Evolutionary conservation across 2,113 vertebrate genomes (phyloP).

Genomic region (Bettongia penicillata): DNA sequence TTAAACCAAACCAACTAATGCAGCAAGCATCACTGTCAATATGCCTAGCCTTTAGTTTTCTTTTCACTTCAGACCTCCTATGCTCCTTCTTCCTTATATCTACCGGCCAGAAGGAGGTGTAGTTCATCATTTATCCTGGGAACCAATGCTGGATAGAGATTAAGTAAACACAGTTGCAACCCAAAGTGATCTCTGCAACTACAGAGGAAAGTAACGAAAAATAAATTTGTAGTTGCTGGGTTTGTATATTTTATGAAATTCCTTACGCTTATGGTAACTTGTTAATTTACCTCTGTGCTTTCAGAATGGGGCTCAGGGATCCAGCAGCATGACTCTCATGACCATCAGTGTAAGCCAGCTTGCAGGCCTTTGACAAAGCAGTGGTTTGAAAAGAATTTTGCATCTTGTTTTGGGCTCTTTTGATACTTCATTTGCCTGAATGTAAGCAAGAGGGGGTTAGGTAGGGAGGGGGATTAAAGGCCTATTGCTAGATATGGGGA

Average conservation of each 20-base stretch:
- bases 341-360: not conserved
- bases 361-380: not conserved
- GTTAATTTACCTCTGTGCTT: not conserved
- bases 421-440: constrained; percentile 9
- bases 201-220: not conserved
- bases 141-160: not conserved
- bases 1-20: not conserved
- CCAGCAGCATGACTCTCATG: not conserved
- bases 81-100: not conserved
- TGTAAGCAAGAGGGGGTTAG: not conserved
- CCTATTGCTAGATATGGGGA: not conserved
- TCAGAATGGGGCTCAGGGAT: not conserved
- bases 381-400: not conserved
- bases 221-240: not conserved
- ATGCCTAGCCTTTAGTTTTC: not conserved
- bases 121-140: not conserved
- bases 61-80: not conserved
- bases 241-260: constrained; percentile 1
- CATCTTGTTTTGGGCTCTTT: not conserved
- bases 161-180: not conserved
- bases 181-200: not conserved
- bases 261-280: not conserved
- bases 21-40: not conserved
- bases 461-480: not conserved
- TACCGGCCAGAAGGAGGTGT: not conserved